Conservation (phyloP, 2,113 vertebrate genomes). For the Tympanuchus pallidicinctus region DNA sequence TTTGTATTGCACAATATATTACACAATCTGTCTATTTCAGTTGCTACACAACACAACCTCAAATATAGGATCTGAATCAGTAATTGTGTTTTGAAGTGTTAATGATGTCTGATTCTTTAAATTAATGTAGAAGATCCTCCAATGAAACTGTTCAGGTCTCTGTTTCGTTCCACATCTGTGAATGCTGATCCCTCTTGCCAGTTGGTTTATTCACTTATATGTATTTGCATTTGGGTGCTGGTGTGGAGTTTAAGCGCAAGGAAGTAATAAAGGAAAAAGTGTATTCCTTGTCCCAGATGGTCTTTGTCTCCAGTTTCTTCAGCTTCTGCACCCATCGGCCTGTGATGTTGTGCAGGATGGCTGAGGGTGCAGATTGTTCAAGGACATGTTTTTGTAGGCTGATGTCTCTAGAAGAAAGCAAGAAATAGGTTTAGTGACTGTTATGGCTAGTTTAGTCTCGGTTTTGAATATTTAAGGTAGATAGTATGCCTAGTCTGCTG, state of each 20-base stretch:
- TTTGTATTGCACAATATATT: not conserved
- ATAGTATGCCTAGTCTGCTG: not conserved
- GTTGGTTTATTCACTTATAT: not conserved
- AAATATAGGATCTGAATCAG: not conserved
- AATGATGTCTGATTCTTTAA: not conserved
- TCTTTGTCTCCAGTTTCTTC: not conserved
- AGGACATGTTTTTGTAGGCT: not conserved
- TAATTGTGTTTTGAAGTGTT: not conserved
- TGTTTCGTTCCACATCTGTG: not conserved
- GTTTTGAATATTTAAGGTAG: not conserved
- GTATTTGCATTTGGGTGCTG: not conserved
- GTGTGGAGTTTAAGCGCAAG: not conserved
- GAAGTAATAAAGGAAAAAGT: not conserved
- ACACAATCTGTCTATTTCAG: not conserved
- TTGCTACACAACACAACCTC: not conserved
- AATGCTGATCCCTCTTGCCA: not conserved
- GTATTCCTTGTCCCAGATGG: not conserved
- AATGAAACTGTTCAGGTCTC: not conserved
- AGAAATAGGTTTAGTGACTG: not conserved
- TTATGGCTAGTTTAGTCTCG: not conserved
- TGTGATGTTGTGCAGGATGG: not conserved
- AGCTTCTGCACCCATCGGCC: not conserved
- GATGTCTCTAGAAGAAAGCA: not conserved
- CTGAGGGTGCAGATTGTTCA: not conserved
- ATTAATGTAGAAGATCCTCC: not conserved